phyloP scores from a whole-genome alignment of 2,888 invertebrate genomes.

The Yponomeuta malinellus region DNA sequence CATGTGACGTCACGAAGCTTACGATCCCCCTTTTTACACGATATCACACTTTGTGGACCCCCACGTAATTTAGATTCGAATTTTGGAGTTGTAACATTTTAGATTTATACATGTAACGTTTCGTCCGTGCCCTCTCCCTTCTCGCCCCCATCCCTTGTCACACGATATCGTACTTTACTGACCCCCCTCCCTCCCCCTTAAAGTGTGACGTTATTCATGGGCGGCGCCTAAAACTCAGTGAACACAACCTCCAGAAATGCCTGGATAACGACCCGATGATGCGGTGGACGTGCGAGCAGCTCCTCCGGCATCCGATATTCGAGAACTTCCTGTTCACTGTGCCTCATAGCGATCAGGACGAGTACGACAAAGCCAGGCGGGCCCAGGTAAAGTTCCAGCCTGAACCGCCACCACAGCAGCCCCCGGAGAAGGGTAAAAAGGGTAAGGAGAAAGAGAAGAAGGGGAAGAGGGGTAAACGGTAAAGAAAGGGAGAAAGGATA shows the following conservation, averaged over 20 bases:
- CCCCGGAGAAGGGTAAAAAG: background rate
- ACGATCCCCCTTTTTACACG: no score
- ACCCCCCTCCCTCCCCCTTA: no score
- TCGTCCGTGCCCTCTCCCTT: no score
- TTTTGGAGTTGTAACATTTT: no score
- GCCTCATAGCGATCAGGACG: conserved; percentile 81
- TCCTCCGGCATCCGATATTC: conserved; percentile 93
- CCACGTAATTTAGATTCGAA: no score
- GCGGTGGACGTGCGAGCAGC: conserved; percentile 93
- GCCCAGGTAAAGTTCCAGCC: conserved; percentile 43
- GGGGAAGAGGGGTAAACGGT: background rate
- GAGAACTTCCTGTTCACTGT: conserved; percentile 90
- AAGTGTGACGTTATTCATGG: no score
- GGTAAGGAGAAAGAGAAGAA: background rate
- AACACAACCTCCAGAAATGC: conserved; percentile 82
- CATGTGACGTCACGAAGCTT: no score
- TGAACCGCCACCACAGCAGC: background rate
- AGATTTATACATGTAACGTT: no score
- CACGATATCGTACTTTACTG: no score
- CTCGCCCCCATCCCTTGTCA: no score
- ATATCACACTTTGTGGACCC: no score
- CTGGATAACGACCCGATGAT: conserved; percentile 95
- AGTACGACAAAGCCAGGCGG: conserved; percentile 63
- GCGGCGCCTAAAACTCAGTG: no score
- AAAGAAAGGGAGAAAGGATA: background rate